These are phyloP conservation scores for Halichoeres trimaculatus DNA, from an alignment of 2,113 vertebrate species.

Conservation along the genomic window DNA sequence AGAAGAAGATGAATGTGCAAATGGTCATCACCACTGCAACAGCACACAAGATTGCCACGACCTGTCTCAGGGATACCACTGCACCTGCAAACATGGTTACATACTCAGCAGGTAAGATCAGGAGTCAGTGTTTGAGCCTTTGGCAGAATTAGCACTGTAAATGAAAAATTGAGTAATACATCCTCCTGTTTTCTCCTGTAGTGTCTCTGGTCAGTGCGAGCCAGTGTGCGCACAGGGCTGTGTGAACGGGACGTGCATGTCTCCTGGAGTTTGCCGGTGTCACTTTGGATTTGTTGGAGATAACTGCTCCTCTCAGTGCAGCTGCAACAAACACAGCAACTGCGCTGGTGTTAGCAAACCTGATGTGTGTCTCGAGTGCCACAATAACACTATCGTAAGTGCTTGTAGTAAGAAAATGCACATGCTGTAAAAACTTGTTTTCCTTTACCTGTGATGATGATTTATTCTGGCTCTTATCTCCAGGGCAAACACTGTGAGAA, in stretches of 20 bases:
- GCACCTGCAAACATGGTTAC: conserved; percentile 92
- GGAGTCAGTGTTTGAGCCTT: background rate
- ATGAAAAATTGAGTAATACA: background rate
- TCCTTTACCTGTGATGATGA: background rate
- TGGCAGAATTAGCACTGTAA: no score
- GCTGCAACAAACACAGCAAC: conserved; percentile 93
- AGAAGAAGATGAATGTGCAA: conserved; percentile 91
- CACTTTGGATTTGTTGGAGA: conserved; percentile 92
- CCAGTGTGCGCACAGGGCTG: conserved; percentile 92
- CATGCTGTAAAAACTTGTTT: background rate
- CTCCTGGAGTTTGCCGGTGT: conserved; percentile 89
- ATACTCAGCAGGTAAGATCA: conserved; percentile 86
- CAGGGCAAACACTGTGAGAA: conserved; percentile 92
- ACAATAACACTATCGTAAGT: conserved; percentile 90
- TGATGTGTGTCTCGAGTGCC: conserved; percentile 88
- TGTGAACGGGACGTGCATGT: conserved; percentile 90
- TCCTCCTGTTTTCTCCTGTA: conserved; percentile 45
- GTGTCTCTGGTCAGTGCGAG: conserved; percentile 88
- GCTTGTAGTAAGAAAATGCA: background rate
- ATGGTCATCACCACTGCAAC: conserved; percentile 92
- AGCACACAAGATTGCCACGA: conserved; percentile 92
- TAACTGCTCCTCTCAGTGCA: conserved; percentile 92
- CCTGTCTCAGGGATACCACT: conserved; percentile 86
- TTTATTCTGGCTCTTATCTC: background rate
- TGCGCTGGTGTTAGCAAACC: conserved; percentile 86